Percentiles rank a stretch among this genome's conserved stretches.
These are phyloP conservation scores for Cynaeus angustus DNA, from an alignment of 2,888 invertebrate genomes.

Conservation along the genomic window DNA sequence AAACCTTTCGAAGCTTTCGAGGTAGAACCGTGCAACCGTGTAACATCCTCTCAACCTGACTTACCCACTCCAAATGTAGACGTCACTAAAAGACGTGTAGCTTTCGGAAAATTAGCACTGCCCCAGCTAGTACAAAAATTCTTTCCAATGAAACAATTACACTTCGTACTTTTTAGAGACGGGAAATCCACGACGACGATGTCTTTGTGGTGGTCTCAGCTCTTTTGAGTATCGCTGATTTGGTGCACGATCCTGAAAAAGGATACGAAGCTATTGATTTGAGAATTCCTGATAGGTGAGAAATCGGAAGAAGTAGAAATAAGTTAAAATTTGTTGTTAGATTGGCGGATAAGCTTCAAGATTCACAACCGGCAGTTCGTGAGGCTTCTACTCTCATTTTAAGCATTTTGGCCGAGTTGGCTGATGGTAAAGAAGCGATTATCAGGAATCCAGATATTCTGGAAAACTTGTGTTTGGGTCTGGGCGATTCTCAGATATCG, in stretches of 20 bases:
- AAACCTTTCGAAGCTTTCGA: too few relatives aligned
- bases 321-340: constrained; percentile 56
- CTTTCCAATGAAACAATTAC: constrained; percentile 5
- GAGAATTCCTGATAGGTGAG: constrained; percentile 69
- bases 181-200: constrained; percentile 69
- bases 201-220: constrained; percentile 66
- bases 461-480: constrained; percentile 63
- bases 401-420: constrained; percentile 66
- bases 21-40: constrained; percentile 48
- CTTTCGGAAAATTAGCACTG: constrained; percentile 70
- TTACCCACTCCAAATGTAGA: constrained; percentile 70
- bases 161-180: constrained; percentile 60
- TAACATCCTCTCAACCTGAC: constrained; percentile 69
- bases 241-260: constrained; percentile 71
- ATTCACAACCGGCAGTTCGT: constrained; percentile 62
- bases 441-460: constrained; percentile 63
- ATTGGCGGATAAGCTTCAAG: constrained; percentile 65
- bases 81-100: constrained; percentile 68
- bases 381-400: constrained; percentile 69
- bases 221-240: constrained; percentile 70
- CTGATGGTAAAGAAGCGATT: constrained; percentile 69
- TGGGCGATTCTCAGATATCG: constrained; percentile 65
- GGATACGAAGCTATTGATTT: constrained; percentile 69
- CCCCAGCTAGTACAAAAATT: constrained; percentile 67
- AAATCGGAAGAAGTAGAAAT: neutral